phyloP scores from a whole-genome alignment of 1,140 invertebrate species.

The Antheraea mylitta region DNA sequence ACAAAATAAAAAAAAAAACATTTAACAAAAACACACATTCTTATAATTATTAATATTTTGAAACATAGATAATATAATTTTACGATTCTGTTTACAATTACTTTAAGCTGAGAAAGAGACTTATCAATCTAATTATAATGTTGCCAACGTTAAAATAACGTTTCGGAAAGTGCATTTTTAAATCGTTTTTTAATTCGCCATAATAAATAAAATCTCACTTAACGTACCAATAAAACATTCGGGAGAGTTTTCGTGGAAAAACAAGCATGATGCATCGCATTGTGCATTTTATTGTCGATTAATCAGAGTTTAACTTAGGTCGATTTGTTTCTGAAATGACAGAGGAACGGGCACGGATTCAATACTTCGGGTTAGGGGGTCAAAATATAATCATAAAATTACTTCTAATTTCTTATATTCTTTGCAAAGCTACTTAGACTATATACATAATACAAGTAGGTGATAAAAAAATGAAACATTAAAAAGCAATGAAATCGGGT shows the following conservation, averaged over 20 bases:
- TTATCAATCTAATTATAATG: background rate
- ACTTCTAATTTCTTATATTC: too few species aligned
- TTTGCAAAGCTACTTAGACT: too few species aligned
- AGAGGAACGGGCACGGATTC: background rate
- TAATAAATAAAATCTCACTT: constrained; percentile 43
- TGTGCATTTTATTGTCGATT: constrained; percentile 56
- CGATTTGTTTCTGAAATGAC: constrained; percentile 12
- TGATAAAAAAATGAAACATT: too few species aligned
- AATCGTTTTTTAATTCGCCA: constrained; percentile 38
- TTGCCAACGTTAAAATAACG: constrained; percentile 8
- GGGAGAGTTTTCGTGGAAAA: constrained; percentile 36
- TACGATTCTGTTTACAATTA: background rate
- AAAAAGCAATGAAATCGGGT: too few species aligned
- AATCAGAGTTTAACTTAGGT: constrained; percentile 49
- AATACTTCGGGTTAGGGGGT: background rate
- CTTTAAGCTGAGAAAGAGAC: background rate
- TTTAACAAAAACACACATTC: background rate
- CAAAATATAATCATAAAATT: background rate
- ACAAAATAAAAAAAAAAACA: too few species aligned
- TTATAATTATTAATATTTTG: too few species aligned
- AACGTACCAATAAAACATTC: constrained; percentile 48
- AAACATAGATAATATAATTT: background rate
- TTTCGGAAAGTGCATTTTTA: background rate
- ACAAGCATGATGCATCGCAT: constrained; percentile 38
- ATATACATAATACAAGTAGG: too few species aligned